phyloP scores from a whole-genome alignment of 2,113 vertebrate genomes.

The Pogonocichla stellata region DNA sequence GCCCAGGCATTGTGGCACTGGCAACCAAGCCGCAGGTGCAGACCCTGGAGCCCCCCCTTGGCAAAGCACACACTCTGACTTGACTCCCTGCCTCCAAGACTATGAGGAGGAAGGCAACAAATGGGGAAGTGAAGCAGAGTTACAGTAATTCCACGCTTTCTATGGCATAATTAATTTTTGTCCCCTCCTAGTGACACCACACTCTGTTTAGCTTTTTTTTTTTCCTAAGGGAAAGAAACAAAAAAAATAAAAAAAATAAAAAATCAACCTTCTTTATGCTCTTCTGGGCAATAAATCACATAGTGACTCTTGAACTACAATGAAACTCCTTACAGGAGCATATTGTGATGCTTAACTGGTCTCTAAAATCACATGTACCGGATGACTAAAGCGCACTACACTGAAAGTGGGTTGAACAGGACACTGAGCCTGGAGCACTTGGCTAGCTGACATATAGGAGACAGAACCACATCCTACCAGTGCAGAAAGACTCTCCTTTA shows the following conservation, averaged over 20 bases:
- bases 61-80: neutral
- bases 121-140: neutral
- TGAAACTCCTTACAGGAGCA: neutral
- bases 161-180: neutral
- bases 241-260: neutral
- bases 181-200: neutral
- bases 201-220: neutral
- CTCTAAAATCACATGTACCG: neutral
- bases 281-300: neutral
- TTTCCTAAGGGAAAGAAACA: neutral
- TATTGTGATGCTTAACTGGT: neutral
- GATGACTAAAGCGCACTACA: neutral
- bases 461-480: conserved; percentile 75
- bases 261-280: neutral
- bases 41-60: neutral
- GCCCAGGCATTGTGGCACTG: neutral
- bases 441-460: neutral
- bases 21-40: neutral
- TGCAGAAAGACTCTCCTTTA: conserved; percentile 90
- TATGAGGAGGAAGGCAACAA: neutral
- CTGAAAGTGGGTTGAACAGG: neutral
- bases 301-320: neutral
- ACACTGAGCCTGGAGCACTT: neutral
- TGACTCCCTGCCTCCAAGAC: neutral
- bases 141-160: neutral